phyloP scores from a whole-genome alignment of 2,888 invertebrate genomes.

The Luperina testacea region DNA sequence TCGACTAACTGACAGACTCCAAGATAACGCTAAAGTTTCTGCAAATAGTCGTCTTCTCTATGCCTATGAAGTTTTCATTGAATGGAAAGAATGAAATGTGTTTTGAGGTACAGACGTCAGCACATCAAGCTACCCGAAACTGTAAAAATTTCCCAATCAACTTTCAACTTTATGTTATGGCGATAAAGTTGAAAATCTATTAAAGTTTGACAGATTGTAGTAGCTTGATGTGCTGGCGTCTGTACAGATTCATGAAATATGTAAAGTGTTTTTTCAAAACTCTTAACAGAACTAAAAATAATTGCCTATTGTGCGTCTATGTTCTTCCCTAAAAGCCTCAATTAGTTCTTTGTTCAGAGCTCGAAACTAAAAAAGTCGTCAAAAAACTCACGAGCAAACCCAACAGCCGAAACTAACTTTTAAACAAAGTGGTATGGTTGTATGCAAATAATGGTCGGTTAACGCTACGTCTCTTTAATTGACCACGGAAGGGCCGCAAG shows the following conservation, averaged over 20 bases:
- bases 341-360: too few species aligned
- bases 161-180: too few species aligned
- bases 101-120: too few species aligned
- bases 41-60: background rate
- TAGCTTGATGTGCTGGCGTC: too few species aligned
- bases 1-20: background rate
- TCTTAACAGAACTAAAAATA: background rate
- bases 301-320: background rate
- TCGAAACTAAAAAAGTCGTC: background rate
- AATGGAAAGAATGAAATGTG: background rate
- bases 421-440: constrained; percentile 43
- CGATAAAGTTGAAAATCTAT: too few species aligned
- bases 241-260: background rate
- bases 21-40: background rate
- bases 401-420: background rate
- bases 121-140: too few species aligned
- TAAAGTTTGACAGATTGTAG: too few species aligned
- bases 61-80: background rate
- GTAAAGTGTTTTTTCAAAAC: background rate
- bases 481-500: constrained; percentile 44
- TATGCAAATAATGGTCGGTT: constrained; percentile 48
- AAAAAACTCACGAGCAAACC: constrained; percentile 23
- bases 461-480: constrained; percentile 37
- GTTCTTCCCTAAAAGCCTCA: background rate
- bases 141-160: too few species aligned